A percentile compares a stretch with the other conserved stretches of the same genome.
Evolutionary conservation across 2,113 vertebrate genomes (phyloP).

Genomic region (Oryzias curvinotus): DNA sequence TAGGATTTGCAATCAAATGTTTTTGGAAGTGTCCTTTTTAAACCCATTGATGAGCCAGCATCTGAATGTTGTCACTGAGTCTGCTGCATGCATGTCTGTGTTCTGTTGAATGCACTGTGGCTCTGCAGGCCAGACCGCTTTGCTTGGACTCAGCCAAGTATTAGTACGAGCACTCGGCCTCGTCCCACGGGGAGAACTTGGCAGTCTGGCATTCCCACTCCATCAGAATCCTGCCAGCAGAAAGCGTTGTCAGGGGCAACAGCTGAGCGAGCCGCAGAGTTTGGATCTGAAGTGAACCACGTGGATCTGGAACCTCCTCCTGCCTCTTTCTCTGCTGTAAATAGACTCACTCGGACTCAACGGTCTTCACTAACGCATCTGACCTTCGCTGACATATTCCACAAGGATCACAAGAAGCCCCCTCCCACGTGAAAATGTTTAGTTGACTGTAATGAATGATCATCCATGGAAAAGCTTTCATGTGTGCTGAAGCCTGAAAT

Average conservation of each 20-base stretch:
- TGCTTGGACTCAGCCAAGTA: constrained; percentile 41
- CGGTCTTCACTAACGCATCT: background rate
- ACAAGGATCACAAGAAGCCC: background rate
- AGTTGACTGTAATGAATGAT: background rate
- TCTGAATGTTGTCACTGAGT: no score
- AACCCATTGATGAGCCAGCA: no score
- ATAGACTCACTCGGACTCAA: constrained; percentile 8
- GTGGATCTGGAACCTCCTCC: constrained; percentile 44
- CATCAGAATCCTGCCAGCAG: constrained; percentile 41
- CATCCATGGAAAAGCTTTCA: constrained; percentile 34
- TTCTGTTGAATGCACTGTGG: constrained; percentile 11
- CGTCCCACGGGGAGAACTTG: constrained; percentile 45
- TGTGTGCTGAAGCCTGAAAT: constrained; percentile 21
- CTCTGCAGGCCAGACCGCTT: constrained; percentile 24
- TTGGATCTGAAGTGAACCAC: constrained; percentile 53
- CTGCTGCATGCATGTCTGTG: no score
- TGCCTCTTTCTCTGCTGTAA: constrained; percentile 37
- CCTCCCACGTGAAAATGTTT: background rate
- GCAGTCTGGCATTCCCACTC: constrained; percentile 39
- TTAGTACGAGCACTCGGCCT: constrained; percentile 33
- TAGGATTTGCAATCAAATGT: no score
- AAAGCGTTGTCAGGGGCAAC: constrained; percentile 63
- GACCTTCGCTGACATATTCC: background rate
- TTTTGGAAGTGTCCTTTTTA: no score
- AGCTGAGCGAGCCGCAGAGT: constrained; percentile 59